A percentile compares a stretch with the other conserved stretches of the same genome.
phyloP scores from a whole-genome alignment of 2,113 vertebrate species.

The Felis catus region DNA sequence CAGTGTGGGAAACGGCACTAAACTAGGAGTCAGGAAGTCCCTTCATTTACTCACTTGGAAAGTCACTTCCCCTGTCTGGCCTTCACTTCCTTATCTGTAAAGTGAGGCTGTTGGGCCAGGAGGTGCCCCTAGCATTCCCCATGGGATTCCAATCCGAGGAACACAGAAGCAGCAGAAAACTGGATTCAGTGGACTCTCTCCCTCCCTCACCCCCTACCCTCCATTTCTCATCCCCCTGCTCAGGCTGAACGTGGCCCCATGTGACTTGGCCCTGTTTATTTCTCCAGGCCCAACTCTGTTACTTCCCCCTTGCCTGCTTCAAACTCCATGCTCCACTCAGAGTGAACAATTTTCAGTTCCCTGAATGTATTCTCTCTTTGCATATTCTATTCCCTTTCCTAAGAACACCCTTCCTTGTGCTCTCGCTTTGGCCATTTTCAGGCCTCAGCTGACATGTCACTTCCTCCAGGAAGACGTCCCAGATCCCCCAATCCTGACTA shows the following conservation, averaged over 20 bases:
- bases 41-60: conserved; percentile 20
- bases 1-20: background rate
- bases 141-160: background rate
- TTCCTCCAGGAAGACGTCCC: conserved; percentile 31
- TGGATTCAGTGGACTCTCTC: background rate
- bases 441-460: background rate
- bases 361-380: background rate
- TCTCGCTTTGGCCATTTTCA: background rate
- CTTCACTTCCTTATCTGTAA: conserved; percentile 30
- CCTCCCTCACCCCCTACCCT: background rate
- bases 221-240: too few relatives aligned
- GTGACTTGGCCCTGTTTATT: background rate
- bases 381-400: background rate
- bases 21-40: conserved; percentile 34
- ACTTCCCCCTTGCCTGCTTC: background rate
- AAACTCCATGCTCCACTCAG: background rate
- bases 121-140: background rate
- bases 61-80: conserved; percentile 43
- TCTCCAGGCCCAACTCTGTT: background rate
- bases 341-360: background rate
- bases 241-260: background rate
- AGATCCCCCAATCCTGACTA: background rate
- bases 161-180: background rate
- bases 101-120: background rate
- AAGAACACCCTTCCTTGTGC: background rate